These are phyloP conservation scores for Drosophila koepferae DNA, from an alignment of 2,888 invertebrate species.

Conservation along the genomic window DNA sequence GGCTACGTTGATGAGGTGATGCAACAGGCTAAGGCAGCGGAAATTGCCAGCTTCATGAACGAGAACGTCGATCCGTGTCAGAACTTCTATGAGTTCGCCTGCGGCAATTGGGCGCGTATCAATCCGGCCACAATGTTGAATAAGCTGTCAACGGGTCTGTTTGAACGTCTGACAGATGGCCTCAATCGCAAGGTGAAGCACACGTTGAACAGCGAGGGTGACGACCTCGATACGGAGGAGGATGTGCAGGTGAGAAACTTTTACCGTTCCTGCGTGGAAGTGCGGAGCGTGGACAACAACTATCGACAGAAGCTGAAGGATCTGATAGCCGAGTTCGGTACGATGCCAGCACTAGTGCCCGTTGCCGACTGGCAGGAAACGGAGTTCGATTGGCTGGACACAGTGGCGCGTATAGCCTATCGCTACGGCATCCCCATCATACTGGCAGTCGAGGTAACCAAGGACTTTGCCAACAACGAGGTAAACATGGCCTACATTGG, in stretches of 20 bases:
- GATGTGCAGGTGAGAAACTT: slow-evolving; percentile 80
- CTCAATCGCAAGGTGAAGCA: slow-evolving; percentile 67
- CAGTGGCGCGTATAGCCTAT: slow-evolving; percentile 60
- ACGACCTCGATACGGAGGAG: slow-evolving; percentile 54
- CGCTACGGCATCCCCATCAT: slow-evolving; percentile 67
- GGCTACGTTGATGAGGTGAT: slow-evolving; percentile 38
- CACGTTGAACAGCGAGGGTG: slow-evolving; percentile 47
- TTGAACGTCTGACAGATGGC: slow-evolving; percentile 68
- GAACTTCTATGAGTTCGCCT: slow-evolving; percentile 82
- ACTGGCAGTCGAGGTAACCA: slow-evolving; percentile 60
- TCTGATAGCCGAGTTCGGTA: slow-evolving; percentile 75
- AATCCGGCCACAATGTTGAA: slow-evolving; percentile 64
- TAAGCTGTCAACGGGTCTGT: slow-evolving; percentile 70
- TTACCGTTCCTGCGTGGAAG: slow-evolving; percentile 74
- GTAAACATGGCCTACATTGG: slow-evolving; percentile 69
- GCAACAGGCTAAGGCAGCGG: slow-evolving; percentile 69
- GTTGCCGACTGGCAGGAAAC: slow-evolving; percentile 68
- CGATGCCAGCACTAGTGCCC: slow-evolving; percentile 72
- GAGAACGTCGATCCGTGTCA: slow-evolving; percentile 73
- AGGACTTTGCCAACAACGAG: slow-evolving; percentile 57
- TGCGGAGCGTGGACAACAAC: slow-evolving; percentile 33
- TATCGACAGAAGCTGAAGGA: slow-evolving; percentile 50
- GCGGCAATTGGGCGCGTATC: slow-evolving; percentile 76
- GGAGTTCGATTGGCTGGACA: slow-evolving; percentile 79
- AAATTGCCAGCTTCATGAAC: slow-evolving; percentile 77